These are phyloP conservation scores for Ceyx erithaca DNA, from an alignment of 2,797 vertebrate species.

Conservation along the genomic window DNA sequence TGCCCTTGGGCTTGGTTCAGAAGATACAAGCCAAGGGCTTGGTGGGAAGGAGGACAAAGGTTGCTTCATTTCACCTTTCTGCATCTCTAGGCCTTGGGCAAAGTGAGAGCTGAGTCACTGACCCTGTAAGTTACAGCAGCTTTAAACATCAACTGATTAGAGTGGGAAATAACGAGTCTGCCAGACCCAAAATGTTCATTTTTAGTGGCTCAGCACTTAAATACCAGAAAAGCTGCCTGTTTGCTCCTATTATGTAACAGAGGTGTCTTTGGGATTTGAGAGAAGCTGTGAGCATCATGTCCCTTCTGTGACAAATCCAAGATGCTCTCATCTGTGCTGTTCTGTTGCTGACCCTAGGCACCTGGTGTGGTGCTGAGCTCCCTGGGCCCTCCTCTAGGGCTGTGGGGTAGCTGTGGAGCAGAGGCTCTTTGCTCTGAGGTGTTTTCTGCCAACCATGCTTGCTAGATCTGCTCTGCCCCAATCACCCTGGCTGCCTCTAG, in stretches of 20 bases:
- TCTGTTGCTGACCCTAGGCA: not conserved
- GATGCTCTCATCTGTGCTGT: conserved; percentile 1
- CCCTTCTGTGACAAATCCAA: conserved; percentile 44
- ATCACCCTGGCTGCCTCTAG: not conserved
- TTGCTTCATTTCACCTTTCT: not conserved
- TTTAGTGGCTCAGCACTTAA: conserved; percentile 31
- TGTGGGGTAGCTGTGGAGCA: not conserved
- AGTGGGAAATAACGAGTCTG: not conserved
- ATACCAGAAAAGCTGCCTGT: conserved; percentile 15
- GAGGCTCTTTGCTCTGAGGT: not conserved
- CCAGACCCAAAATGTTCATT: not conserved
- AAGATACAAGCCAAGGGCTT: not conserved
- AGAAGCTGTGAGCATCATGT: not conserved
- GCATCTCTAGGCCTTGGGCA: not conserved
- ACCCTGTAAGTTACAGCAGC: not conserved
- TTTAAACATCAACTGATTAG: not conserved
- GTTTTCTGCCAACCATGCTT: not conserved
- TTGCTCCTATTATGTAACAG: conserved; percentile 48
- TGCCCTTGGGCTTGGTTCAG: not conserved
- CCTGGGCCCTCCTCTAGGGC: not conserved
- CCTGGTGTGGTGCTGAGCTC: not conserved
- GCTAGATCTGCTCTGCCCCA: not conserved
- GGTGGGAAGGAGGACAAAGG: not conserved
- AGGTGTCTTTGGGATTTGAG: conserved; percentile 31
- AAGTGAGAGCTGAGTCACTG: conserved; percentile 2